These are phyloP conservation scores for Hydropsyche betteni DNA, from an alignment of 2,888 invertebrate genomes.

Conservation along the genomic window DNA sequence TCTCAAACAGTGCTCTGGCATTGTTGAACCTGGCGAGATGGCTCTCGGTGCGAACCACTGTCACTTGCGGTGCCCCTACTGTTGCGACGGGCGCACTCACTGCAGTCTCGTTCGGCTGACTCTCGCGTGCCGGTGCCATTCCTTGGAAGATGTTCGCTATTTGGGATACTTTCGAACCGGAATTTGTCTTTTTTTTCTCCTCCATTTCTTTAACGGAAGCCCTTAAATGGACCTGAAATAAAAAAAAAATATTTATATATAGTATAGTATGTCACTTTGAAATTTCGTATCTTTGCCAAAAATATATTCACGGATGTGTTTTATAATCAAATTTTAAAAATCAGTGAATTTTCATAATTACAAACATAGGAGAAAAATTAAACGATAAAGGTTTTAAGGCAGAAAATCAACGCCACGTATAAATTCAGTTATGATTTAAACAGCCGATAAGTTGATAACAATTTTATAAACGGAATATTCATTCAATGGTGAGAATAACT, in stretches of 20 bases:
- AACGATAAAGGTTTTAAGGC: no score
- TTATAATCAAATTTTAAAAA: no score
- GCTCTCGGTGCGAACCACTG: constrained; percentile 86
- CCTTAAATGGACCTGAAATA: constrained; percentile 65
- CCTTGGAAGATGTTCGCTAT: constrained; percentile 91
- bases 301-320: no score
- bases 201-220: constrained; percentile 69
- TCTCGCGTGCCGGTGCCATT: constrained; percentile 68
- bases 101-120: constrained; percentile 59
- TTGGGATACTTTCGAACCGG: constrained; percentile 87
- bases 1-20: constrained; percentile 90
- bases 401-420: no score
- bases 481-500: no score
- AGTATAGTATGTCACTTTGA: no score
- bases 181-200: constrained; percentile 71
- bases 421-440: no score
- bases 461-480: no score
- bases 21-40: constrained; percentile 92
- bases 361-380: not conserved
- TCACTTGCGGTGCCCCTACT: constrained; percentile 65
- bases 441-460: no score
- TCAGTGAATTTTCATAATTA: not conserved
- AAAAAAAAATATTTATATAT: no score
- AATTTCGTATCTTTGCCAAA: no score
- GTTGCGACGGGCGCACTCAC: constrained; percentile 54